Evolutionary conservation across 2,113 vertebrate species (phyloP), one percentile per base, ranked within the genome.

Genomic region (Stomatorhinus ivindoensis): DNA sequence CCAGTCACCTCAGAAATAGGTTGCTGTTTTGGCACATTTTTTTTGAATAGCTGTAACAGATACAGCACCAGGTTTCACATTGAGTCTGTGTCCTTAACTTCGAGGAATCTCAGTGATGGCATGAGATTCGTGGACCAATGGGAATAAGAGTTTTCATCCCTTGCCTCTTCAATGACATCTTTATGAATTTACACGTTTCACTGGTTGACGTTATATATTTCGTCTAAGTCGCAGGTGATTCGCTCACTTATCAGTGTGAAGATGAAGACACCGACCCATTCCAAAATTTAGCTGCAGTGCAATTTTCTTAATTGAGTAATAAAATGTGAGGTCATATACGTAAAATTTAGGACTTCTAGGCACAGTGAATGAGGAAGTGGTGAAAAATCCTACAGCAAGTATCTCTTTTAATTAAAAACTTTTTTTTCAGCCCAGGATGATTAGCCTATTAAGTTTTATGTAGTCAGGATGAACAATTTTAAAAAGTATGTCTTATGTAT

Each of bases 11-110:
- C 91, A 84, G 95, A 94, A 94, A 96, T 92, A 92, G 82, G 35
- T 42, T 94, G 94, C 95, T 96, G 95, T 94, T 94, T 94, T 94
- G 93, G 92, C 93, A 93, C 91, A 91, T 89, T 88, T 92, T 88
- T 92, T 93, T 93, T 92, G 95, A 95, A 96, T 95, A 94, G 93
- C 94, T 93, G 92, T 92, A 93, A 90, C 89, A 92, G 93, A 92
- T 92, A 80, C 73, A 19, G 73, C 73, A 42, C 35, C 73, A 42
- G 35, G 35, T 80, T 80, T 80, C 35, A 80, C 73, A 17, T 7
- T 80, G 73, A 80, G 15, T 80, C 73, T 17, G 31, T 42, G 35
- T 80, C 73, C 35, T 39, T 19, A 42, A 19, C 15, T 39, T 69
- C 61, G 27, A 69, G 27, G 61, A 69, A 69, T 69, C 10, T 69